phyloP scores from a whole-genome alignment of 2,888 invertebrate species.

The Calliphora vomitoria region DNA sequence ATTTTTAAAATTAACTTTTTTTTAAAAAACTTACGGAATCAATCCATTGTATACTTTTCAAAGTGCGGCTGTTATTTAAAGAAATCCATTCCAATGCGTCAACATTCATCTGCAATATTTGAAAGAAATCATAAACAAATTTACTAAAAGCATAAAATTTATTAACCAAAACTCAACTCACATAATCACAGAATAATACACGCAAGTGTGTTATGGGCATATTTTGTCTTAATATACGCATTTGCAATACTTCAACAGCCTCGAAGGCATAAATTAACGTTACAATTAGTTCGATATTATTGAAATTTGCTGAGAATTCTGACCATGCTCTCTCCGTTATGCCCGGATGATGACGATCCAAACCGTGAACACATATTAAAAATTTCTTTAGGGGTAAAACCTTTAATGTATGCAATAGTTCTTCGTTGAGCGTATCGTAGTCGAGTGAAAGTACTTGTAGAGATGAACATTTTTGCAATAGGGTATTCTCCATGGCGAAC shows the following conservation, averaged over 20 bases:
- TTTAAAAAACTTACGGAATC: constrained; percentile 79
- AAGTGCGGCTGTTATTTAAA: constrained; percentile 81
- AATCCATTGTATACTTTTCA: constrained; percentile 84
- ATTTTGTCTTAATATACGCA: constrained; percentile 87
- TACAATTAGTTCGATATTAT: constrained; percentile 82
- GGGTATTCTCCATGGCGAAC: constrained; percentile 85
- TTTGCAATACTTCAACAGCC: constrained; percentile 87
- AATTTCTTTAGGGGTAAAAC: constrained; percentile 86
- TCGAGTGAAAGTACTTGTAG: constrained; percentile 85
- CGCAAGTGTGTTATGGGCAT: constrained; percentile 91
- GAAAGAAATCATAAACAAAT: neutral
- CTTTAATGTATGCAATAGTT: constrained; percentile 82
- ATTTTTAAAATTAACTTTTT: too few relatives aligned
- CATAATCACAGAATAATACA: constrained; percentile 90
- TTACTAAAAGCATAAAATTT: neutral
- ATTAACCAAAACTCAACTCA: constrained; percentile 79
- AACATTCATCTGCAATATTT: constrained; percentile 81
- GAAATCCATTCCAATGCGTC: constrained; percentile 84
- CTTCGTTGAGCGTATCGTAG: constrained; percentile 83
- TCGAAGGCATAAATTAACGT: constrained; percentile 88
- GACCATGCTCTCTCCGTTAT: constrained; percentile 89
- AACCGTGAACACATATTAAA: constrained; percentile 89
- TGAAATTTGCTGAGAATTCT: constrained; percentile 84
- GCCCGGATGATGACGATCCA: constrained; percentile 87
- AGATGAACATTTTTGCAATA: constrained; percentile 87